phyloP scores from a whole-genome alignment of 2,797 vertebrate genomes.

The Gallinago solitaria region DNA sequence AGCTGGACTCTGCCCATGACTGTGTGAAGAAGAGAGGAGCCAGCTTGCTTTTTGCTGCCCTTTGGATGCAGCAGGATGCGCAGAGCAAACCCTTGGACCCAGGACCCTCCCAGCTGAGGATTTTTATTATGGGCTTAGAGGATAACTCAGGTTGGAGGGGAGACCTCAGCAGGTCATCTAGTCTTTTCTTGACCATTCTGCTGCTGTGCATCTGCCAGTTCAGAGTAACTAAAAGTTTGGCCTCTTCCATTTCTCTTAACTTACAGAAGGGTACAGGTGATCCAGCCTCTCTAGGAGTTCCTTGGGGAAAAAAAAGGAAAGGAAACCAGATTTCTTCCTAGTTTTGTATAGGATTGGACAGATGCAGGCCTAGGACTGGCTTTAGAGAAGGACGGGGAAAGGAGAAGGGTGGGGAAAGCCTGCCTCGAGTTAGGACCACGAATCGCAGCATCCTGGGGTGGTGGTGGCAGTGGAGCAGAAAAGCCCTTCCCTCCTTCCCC shows the following conservation, averaged over 20 bases:
- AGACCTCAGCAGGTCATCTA: background rate
- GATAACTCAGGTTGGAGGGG: background rate
- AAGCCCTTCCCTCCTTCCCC: background rate
- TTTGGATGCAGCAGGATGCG: background rate
- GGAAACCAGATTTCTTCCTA: background rate
- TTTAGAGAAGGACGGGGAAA: background rate
- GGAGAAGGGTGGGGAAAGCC: background rate
- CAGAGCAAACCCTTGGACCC: background rate
- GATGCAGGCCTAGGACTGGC: background rate
- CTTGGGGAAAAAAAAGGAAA: background rate
- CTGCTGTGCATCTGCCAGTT: background rate
- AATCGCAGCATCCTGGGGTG: fast-evolving
- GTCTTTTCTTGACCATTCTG: background rate
- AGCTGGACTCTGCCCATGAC: background rate
- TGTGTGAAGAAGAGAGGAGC: background rate
- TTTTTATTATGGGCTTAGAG: background rate
- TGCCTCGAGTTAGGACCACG: background rate
- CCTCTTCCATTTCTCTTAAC: background rate
- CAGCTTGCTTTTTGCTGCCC: background rate
- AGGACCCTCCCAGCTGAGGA: background rate
- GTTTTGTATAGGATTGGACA: background rate
- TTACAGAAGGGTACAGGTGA: background rate
- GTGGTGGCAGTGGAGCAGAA: background rate
- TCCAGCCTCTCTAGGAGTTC: background rate
- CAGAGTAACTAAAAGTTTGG: background rate